Evolutionary conservation across 2,888 invertebrate species (phyloP), one percentile per base, ranked within the genome.

Genomic region (Eupithecia tripunctaria): DNA sequence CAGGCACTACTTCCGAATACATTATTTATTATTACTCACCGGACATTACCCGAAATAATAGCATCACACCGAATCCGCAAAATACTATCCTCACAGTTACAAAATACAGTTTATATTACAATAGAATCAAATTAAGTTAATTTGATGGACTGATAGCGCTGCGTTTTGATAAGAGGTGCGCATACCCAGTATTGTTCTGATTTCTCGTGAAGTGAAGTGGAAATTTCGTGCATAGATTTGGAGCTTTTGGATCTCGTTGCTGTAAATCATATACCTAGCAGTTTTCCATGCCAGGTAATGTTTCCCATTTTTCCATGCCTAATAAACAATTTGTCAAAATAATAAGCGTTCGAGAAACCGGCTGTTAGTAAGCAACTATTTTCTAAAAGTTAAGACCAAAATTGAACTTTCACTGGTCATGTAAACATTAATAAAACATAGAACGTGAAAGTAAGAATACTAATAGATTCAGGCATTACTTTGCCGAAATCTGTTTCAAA

Each of bases 1-100:
- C 72, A 70, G 75, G 73, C 75, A 59, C 67, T 65, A 75, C 75
- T 75, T 75, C 75, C 72, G 64, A 75, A 69, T 38, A 56, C 1
- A 21, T n/a, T n/a, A n/a, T n/a, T n/a, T n/a, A n/a, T n/a, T n/a
- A n/a, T n/a, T n/a, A n/a, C 12, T 25, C 1, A 60, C 59, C 38
- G 51, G 56, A 68, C 38, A 64, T 71, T 68, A 51, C 32, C 36
- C 14, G 67, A 72, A 60, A 64, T 21, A 38, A 41, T 21, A 38
- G 0, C 12, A 21, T 10, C 32, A 32, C 38, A 32, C 2, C 21
- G 21, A 38, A 25, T 38, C n/a, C 32, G 36, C n/a, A 6, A 32
- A 21, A 21, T 10, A 10, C 51, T 21, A 51, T 10, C 21, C 21
- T 51, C 21, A 21, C 51, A 3, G 21, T 21, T 25, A 56, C 56